phyloP scores from a whole-genome alignment of 2,797 vertebrate genomes.

The Peromyscus eremicus region DNA sequence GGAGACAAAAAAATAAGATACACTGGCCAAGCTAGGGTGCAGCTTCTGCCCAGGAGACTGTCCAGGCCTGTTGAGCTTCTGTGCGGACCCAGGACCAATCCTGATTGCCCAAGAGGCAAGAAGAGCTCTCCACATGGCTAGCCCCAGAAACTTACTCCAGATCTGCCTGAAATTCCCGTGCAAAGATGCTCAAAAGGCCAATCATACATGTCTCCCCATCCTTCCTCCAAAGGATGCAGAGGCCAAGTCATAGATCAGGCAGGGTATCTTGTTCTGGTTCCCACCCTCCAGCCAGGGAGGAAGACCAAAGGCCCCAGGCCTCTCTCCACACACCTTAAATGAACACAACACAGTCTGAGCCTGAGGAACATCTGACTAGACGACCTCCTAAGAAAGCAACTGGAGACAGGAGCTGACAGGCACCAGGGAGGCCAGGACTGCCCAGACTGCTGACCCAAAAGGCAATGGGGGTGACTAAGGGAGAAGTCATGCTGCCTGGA shows the following conservation, averaged over 20 bases:
- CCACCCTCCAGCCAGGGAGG: neutral
- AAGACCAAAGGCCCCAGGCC: neutral
- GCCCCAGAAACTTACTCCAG: neutral
- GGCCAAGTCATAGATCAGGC: neutral
- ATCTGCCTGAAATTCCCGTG: neutral
- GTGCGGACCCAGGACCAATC: too few relatives aligned
- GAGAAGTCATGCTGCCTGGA: neutral
- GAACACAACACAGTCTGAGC: fast-evolving
- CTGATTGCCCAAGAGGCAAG: neutral
- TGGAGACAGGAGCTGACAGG: neutral
- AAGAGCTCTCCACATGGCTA: neutral
- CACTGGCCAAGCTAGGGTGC: neutral
- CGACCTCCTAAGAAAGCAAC: too few relatives aligned
- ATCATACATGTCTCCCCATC: fast-evolving
- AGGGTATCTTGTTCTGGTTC: neutral
- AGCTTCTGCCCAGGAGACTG: neutral
- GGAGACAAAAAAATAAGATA: fast-evolving
- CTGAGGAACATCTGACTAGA: neutral
- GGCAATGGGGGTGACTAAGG: neutral
- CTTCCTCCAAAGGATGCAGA: fast-evolving
- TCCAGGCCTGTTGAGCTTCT: neutral
- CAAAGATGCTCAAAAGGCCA: neutral
- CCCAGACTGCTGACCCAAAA: neutral
- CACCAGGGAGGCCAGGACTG: neutral
- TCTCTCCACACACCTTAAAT: neutral